Evolutionary conservation across 2,888 invertebrate species (phyloP), one percentile per base, ranked within the genome.

Genomic region (Heteromyza rotundicornis): DNA sequence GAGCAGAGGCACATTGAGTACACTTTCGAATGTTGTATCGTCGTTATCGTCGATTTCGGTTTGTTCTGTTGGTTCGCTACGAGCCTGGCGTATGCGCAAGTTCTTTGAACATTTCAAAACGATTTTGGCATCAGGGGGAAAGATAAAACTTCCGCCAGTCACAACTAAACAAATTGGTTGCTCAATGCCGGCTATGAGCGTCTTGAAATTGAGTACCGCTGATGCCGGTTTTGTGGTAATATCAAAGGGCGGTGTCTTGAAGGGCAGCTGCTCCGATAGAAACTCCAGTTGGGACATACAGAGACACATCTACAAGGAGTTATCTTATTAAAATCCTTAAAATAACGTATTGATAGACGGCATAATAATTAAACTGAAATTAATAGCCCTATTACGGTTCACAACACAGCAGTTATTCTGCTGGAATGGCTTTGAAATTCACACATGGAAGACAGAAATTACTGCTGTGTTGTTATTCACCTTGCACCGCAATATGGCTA

Each of bases 131-230:
- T 91, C 91, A 74, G 89, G 83, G 51, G 88, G 86, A 76, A 95
- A 89, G 64, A 85, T 86, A 62, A 89, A 88, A 82, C 94, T 94
- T 2, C 95, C 95, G 66, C 92, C 91, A 0, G 89, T 88, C 16
- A 95, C 87, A 47, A 89, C 87, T 57, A 95, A 76, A 69, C 89
- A 88, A 84, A 95, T 88, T 19, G 88, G 86, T 80, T 95, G 94
- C 70, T 90, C 89, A 66, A 94, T 86, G 0, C 95, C 95, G 0
- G 94, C 92, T 5, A 95, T 86, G 51, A 95, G 84, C 71, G 93
- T 91, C 66, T 90, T 89, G 51, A 86, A 72, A 77, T 85, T 84
- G 76, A 89, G 80, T 70, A 88, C 73, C 72, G 84, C 81, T 71
- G 86, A 79, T 1, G 83, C 84, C 1, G 87, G 86, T 63, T 85